These are phyloP conservation scores for Danionella dracula DNA, from an alignment of 2,797 vertebrate species.

Conservation along the genomic window DNA sequence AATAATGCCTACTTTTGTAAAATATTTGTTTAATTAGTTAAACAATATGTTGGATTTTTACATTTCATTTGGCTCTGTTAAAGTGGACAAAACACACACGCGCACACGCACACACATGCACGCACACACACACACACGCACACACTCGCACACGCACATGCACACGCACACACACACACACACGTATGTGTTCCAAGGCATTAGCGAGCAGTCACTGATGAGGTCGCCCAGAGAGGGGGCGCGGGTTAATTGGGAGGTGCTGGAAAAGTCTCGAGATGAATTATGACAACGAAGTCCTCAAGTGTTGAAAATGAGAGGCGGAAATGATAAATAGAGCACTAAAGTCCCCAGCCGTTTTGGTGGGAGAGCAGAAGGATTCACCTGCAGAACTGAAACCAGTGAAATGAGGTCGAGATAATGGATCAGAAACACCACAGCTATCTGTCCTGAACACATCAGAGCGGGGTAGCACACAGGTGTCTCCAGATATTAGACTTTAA, in stretches of 20 bases:
- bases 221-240: slow-evolving; percentile 63
- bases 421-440: slow-evolving; percentile 57
- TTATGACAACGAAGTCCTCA: slow-evolving; percentile 67
- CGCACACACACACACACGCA: too few species aligned
- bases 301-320: slow-evolving; percentile 50
- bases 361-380: slow-evolving; percentile 45
- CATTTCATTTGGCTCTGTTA: too few species aligned
- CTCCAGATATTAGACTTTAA: too few species aligned
- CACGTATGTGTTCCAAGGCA: slow-evolving; percentile 54
- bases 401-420: slow-evolving; percentile 66
- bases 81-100: too few species aligned
- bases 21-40: too few species aligned
- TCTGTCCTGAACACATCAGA: slow-evolving; percentile 41
- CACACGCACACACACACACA: slow-evolving; percentile 35
- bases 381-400: slow-evolving; percentile 58
- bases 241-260: slow-evolving; percentile 70
- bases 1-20: too few species aligned
- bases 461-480: too few species aligned
- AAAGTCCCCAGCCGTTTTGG: slow-evolving; percentile 51
- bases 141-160: too few species aligned
- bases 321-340: slow-evolving; percentile 61
- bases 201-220: slow-evolving; percentile 62
- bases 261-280: slow-evolving; percentile 68
- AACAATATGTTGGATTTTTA: too few species aligned
- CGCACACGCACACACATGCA: too few species aligned